Evolutionary conservation across 2,888 invertebrate genomes (phyloP).

Genomic region (Himalopsyche kuldschensis): DNA sequence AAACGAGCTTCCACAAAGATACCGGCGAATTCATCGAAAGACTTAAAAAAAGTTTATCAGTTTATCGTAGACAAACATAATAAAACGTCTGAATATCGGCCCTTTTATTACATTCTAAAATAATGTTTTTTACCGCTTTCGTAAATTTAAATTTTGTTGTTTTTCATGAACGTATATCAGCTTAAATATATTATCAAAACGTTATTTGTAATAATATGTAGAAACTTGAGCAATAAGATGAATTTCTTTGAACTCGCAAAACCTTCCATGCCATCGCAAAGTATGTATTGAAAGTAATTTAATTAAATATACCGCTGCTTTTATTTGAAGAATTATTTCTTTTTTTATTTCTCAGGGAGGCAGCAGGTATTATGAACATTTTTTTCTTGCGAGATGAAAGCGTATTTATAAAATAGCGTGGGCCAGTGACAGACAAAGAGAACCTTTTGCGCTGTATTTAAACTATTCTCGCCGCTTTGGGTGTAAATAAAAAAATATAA

Average conservation of each 20-base stretch:
- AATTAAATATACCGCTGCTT: not conserved
- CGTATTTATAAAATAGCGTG: not conserved
- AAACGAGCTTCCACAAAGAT: no score
- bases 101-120: no score
- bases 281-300: not conserved
- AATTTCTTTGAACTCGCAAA: not conserved
- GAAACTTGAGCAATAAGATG: no score
- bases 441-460: not conserved
- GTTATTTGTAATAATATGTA: no score
- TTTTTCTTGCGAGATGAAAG: not conserved
- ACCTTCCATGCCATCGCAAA: not conserved
- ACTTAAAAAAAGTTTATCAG: no score
- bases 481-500: not conserved
- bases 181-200: no score
- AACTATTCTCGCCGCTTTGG: not conserved
- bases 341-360: not conserved
- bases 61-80: no score
- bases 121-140: no score
- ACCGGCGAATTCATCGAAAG: no score
- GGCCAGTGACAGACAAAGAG: not conserved
- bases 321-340: not conserved
- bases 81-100: no score
- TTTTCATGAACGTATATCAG: no score
- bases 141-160: no score
- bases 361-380: not conserved